Conservation (phyloP, 1,140 invertebrate species). For the Vanessa tameamea region DNA sequence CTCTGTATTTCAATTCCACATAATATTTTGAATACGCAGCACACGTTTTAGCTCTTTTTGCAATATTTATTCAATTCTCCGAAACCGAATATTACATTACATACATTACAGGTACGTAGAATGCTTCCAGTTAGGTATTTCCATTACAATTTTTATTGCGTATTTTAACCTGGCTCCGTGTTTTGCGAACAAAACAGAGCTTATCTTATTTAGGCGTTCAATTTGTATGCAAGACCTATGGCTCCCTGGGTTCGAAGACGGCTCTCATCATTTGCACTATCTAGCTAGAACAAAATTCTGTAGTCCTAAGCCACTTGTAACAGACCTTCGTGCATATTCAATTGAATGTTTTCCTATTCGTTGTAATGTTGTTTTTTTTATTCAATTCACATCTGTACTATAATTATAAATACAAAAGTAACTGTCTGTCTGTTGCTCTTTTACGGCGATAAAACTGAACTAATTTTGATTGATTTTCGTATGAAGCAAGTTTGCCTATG, state of each 20-base stretch:
- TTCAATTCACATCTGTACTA: too few relatives aligned
- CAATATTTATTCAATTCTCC: slow-evolving; percentile 26
- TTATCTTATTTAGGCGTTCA: slow-evolving; percentile 68
- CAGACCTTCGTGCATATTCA: slow-evolving; percentile 1
- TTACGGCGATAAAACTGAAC: too few relatives aligned
- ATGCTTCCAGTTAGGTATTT: slow-evolving; percentile 55
- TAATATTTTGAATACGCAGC: slow-evolving; percentile 17
- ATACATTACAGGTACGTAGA: slow-evolving; percentile 41
- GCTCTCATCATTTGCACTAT: slow-evolving; percentile 48
- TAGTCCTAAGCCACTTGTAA: slow-evolving; percentile 3
- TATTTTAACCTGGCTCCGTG: slow-evolving; percentile 39
- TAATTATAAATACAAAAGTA: too few relatives aligned
- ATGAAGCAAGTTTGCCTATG: too few relatives aligned
- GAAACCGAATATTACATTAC: slow-evolving; percentile 30
- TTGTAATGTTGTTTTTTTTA: slow-evolving; percentile 1
- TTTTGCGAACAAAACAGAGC: slow-evolving; percentile 43
- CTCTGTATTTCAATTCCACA: not conserved
- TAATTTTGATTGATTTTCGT: too few relatives aligned
- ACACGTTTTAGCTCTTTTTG: slow-evolving; percentile 17
- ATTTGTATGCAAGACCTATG: slow-evolving; percentile 71
- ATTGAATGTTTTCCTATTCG: slow-evolving; percentile 22
- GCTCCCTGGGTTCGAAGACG: slow-evolving; percentile 51
- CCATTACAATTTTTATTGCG: slow-evolving; percentile 50
- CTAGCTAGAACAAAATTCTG: slow-evolving; percentile 38
- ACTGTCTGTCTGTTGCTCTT: too few relatives aligned